These are phyloP conservation scores for Dicrurus megarhynchus DNA, from an alignment of 2,113 vertebrate genomes.

Conservation along the genomic window DNA sequence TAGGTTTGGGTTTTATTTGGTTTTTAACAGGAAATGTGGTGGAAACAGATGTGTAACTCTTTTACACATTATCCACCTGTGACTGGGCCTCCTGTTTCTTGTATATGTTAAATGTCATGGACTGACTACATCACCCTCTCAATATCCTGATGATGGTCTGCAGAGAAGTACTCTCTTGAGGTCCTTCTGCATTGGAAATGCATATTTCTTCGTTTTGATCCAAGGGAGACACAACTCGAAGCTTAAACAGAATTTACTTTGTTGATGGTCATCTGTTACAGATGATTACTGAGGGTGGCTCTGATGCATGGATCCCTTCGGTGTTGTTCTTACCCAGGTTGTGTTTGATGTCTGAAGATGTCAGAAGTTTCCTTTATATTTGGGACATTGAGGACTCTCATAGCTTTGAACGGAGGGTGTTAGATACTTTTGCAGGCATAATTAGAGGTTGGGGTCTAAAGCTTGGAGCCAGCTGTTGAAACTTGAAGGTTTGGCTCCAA, in stretches of 20 bases:
- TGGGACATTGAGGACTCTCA: neutral
- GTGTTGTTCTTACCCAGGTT: neutral
- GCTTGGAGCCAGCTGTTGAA: neutral
- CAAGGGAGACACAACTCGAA: fast-evolving
- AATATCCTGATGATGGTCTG: neutral
- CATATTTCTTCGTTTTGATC: neutral
- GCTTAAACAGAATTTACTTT: neutral
- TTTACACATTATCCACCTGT: fast-evolving
- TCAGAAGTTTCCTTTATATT: neutral
- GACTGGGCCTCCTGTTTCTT: neutral
- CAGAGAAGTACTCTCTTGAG: neutral
- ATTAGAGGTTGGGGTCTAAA: neutral
- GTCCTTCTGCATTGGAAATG: neutral
- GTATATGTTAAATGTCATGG: fast-evolving
- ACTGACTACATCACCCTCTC: fast-evolving
- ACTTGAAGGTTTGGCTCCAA: neutral
- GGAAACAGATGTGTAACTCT: neutral
- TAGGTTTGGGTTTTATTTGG: neutral
- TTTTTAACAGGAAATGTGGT: neutral
- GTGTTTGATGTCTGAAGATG: neutral
- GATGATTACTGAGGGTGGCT: neutral
- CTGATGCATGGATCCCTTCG: neutral
- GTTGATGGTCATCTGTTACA: neutral
- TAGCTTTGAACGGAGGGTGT: neutral
- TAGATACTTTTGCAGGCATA: neutral